These are phyloP conservation scores for Argynnis bischoffii DNA, from an alignment of 2,888 invertebrate genomes.

Conservation along the genomic window DNA sequence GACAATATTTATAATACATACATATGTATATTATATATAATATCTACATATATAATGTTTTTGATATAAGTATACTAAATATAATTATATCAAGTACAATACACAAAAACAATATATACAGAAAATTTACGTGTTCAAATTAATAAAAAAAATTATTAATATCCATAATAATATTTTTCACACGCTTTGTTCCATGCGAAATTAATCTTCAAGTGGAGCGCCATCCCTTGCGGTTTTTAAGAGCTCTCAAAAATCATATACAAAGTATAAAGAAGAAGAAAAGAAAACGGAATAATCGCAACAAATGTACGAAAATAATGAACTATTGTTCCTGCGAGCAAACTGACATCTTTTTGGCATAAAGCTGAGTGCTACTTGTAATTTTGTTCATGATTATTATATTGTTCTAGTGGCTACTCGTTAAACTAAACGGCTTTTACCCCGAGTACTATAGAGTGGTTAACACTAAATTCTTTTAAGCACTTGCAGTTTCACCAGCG, in stretches of 20 bases:
- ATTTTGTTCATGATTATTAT: conserved; percentile 62
- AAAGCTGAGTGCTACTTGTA: conserved; percentile 64
- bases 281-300: conserved; percentile 66
- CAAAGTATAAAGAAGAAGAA: conserved; percentile 55
- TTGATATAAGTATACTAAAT: no score
- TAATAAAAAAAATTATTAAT: conserved; percentile 16
- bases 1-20: background rate
- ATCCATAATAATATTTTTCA: conserved; percentile 44
- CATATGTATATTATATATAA: conserved; percentile 1
- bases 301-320: conserved; percentile 77
- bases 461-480: conserved; percentile 56
- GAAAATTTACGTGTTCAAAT: background rate
- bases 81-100: no score
- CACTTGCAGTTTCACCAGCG: conserved; percentile 44
- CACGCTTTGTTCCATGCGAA: conserved; percentile 51
- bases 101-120: background rate
- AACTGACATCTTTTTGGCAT: conserved; percentile 71
- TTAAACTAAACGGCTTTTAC: conserved; percentile 58
- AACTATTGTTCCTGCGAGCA: conserved; percentile 56
- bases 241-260: conserved; percentile 52
- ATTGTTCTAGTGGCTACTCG: conserved; percentile 66
- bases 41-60: background rate
- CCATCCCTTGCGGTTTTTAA: conserved; percentile 52
- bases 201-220: conserved; percentile 46
- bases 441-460: conserved; percentile 55